Evolutionary conservation across 2,888 invertebrate genomes (phyloP).

Genomic region (Tryphoninae sp.): DNA sequence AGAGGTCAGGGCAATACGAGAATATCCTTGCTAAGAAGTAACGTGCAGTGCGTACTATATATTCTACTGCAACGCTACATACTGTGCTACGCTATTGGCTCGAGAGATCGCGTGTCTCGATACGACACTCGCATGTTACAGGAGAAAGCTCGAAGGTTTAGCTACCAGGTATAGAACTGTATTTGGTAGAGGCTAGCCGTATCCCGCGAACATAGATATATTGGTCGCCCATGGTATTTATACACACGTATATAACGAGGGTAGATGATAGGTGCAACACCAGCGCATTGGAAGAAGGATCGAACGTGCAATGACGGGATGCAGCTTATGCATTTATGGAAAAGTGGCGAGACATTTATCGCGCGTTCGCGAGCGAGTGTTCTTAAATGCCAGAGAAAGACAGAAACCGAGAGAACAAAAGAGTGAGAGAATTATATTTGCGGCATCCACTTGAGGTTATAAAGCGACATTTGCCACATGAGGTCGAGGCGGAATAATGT

Average conservation of each 20-base stretch:
- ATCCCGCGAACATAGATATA: background rate
- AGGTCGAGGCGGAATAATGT: slow-evolving; percentile 6
- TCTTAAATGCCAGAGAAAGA: slow-evolving; percentile 22
- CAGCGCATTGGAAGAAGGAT: slow-evolving; percentile 33
- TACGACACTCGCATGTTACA: slow-evolving; percentile 52
- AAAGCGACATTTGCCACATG: slow-evolving; percentile 45
- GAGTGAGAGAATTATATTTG: slow-evolving; percentile 44
- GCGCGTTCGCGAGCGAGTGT: slow-evolving; percentile 2
- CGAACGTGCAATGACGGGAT: slow-evolving; percentile 30
- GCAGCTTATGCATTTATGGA: slow-evolving; percentile 56
- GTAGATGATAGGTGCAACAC: background rate
- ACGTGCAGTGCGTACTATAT: slow-evolving; percentile 1
- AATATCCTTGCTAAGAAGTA: slow-evolving; percentile 47
- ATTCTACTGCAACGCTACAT: slow-evolving; percentile 18
- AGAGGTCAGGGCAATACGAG: slow-evolving; percentile 54
- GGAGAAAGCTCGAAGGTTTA: slow-evolving; percentile 48
- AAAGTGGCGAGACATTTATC: slow-evolving; percentile 33
- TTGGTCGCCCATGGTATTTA: background rate
- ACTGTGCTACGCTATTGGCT: slow-evolving; percentile 31
- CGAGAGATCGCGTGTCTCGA: slow-evolving; percentile 53
- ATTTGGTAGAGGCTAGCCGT: slow-evolving; percentile 27
- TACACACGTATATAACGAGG: background rate
- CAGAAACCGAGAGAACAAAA: slow-evolving; percentile 11
- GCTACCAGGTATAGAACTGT: slow-evolving; percentile 20
- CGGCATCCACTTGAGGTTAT: slow-evolving; percentile 44